phyloP scores from a whole-genome alignment of 2,888 invertebrate genomes.

The Acanthosepion lycidas region DNA sequence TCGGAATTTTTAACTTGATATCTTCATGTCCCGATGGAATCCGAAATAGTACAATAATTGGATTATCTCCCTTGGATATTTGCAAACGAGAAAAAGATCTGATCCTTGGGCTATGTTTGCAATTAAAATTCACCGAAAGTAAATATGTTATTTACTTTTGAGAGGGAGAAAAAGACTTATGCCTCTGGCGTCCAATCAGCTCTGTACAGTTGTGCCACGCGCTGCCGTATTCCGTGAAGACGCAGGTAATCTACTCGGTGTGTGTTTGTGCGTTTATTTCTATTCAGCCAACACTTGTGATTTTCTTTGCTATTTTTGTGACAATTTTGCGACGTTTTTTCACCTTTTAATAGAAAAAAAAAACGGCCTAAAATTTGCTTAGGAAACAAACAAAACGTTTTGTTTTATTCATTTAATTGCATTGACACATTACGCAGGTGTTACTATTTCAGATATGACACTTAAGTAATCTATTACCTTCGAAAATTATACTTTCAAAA shows the following conservation, averaged over 20 bases:
- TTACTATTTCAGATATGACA: not conserved
- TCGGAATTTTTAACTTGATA: conserved; percentile 33
- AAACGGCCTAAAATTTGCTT: not conserved
- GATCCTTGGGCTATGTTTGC: conserved; percentile 3
- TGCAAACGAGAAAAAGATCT: not conserved
- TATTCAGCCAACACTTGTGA: not conserved
- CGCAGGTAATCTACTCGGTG: not conserved
- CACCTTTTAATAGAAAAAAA: not conserved
- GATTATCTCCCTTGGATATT: conserved; percentile 23
- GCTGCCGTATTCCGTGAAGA: not conserved
- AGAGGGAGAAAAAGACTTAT: not conserved
- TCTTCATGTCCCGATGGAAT: not conserved
- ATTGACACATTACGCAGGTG: not conserved
- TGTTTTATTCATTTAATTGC: not conserved
- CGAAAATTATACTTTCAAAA: no score
- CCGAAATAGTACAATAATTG: conserved; percentile 33
- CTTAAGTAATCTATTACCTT: not conserved
- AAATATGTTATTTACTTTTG: conserved; percentile 23
- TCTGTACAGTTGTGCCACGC: not conserved
- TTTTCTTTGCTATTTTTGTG: not conserved
- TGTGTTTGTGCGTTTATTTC: not conserved
- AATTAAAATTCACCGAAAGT: conserved; percentile 33
- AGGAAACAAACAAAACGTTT: not conserved
- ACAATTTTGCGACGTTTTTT: not conserved
- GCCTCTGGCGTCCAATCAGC: not conserved